Conservation (phyloP, 2,113 vertebrate species). For the Labeo catla region DNA sequence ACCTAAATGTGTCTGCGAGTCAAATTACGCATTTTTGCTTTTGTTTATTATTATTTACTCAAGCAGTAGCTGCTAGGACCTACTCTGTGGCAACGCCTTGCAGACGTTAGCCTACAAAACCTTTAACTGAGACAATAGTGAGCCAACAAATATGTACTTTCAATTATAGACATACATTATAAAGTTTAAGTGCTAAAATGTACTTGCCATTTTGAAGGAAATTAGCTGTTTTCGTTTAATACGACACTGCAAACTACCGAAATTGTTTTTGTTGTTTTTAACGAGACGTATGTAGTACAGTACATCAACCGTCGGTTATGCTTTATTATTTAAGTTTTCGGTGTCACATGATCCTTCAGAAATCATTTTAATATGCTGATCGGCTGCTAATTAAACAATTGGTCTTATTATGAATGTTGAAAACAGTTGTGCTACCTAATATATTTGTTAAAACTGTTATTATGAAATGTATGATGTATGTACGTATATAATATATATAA, state of each 20-base stretch:
- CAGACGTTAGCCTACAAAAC: background rate
- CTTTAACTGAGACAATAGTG: background rate
- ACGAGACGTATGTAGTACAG: no score
- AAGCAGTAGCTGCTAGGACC: background rate
- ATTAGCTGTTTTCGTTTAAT: background rate
- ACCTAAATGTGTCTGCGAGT: background rate
- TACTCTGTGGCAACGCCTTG: constrained; percentile 48
- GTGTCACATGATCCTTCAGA: no score
- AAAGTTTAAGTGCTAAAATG: background rate
- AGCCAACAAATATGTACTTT: background rate
- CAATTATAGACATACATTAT: background rate
- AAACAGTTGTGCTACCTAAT: background rate
- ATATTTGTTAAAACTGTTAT: no score
- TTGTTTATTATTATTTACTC: background rate
- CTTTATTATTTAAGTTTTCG: no score
- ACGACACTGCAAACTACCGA: background rate
- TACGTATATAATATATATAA: no score
- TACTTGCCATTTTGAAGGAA: constrained; percentile 36
- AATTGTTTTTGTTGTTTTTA: no score
- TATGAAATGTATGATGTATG: no score
- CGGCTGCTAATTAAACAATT: no score
- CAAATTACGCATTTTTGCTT: background rate
- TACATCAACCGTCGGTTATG: no score
- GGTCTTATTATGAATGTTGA: background rate
- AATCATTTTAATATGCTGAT: no score